Evolutionary conservation across 2,797 vertebrate genomes (phyloP).

Genomic region (Onychomys torridus): DNA sequence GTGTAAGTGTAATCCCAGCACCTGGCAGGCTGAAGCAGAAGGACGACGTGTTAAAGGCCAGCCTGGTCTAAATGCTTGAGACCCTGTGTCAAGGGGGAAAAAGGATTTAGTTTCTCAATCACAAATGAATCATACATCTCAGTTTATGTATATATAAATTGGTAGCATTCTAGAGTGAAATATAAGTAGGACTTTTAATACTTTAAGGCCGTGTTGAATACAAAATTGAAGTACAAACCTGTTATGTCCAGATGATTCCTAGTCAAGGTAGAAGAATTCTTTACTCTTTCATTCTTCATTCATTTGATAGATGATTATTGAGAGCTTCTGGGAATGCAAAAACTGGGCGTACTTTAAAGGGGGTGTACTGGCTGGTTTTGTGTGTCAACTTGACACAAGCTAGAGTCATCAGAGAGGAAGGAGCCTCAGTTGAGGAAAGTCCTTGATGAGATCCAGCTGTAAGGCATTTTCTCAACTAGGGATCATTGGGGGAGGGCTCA

Average conservation of each 20-base stretch:
- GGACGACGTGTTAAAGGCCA: neutral
- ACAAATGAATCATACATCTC: neutral
- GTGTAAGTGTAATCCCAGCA: neutral
- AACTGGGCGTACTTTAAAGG: neutral
- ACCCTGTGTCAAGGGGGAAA: neutral
- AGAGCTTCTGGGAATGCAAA: conserved; percentile 15
- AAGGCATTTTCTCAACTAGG: too few species aligned
- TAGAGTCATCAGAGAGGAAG: too few species aligned
- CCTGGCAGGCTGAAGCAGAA: neutral
- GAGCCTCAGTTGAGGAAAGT: too few species aligned
- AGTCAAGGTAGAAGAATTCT: conserved; percentile 38
- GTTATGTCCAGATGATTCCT: neutral
- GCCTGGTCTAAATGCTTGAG: neutral
- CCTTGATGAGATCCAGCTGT: too few species aligned
- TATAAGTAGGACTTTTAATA: neutral
- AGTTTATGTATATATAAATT: neutral
- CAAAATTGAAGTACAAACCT: neutral
- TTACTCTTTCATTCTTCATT: conserved; percentile 41
- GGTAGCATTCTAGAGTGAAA: neutral
- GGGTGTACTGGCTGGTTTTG: too few species aligned
- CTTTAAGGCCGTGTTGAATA: conserved; percentile 21
- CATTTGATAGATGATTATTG: conserved; percentile 14
- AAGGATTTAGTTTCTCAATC: conserved; percentile 1
- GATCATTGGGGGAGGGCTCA: too few species aligned
- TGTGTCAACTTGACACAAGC: too few species aligned